Conservation (phyloP, 2,888 invertebrate genomes). For the Pyrrhia umbra region DNA sequence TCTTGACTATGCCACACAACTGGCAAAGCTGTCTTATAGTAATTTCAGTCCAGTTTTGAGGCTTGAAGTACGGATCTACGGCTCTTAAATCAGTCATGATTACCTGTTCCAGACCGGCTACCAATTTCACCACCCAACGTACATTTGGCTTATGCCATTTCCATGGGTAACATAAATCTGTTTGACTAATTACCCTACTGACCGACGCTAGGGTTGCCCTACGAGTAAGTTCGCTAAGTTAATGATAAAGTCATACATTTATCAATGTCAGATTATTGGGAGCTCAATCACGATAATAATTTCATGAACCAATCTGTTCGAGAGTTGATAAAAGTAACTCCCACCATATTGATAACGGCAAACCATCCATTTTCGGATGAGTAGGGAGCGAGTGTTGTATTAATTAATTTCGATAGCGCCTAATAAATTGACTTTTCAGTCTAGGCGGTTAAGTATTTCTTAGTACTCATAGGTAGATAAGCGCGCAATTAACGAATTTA, state of each 20-base stretch:
- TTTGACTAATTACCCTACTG: slow-evolving; percentile 42
- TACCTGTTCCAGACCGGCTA: no score
- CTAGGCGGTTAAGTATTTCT: not conserved
- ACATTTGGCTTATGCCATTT: not conserved
- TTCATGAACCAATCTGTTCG: slow-evolving; percentile 20
- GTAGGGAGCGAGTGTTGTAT: slow-evolving; percentile 7
- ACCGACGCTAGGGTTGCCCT: slow-evolving; percentile 9
- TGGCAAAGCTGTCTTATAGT: no score
- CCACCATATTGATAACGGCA: slow-evolving; percentile 14
- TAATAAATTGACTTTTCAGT: not conserved
- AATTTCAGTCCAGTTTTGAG: not conserved
- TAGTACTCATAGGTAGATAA: not conserved
- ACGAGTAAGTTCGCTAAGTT: slow-evolving; percentile 10
- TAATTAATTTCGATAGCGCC: slow-evolving; percentile 10
- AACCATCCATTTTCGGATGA: slow-evolving; percentile 20
- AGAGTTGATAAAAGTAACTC: slow-evolving; percentile 38
- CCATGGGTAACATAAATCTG: slow-evolving; percentile 21
- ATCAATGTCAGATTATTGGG: slow-evolving; percentile 59
- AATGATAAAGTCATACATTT: slow-evolving; percentile 55
- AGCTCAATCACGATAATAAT: slow-evolving; percentile 32
- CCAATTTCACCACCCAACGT: not conserved
- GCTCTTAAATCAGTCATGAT: no score
- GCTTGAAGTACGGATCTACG: not conserved
- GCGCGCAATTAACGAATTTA: no score
- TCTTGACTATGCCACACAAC: no score